Percentiles rank a stretch among this genome's conserved stretches.
Evolutionary conservation across 2,797 vertebrate genomes (phyloP).

Genomic region (Acomys russatus): DNA sequence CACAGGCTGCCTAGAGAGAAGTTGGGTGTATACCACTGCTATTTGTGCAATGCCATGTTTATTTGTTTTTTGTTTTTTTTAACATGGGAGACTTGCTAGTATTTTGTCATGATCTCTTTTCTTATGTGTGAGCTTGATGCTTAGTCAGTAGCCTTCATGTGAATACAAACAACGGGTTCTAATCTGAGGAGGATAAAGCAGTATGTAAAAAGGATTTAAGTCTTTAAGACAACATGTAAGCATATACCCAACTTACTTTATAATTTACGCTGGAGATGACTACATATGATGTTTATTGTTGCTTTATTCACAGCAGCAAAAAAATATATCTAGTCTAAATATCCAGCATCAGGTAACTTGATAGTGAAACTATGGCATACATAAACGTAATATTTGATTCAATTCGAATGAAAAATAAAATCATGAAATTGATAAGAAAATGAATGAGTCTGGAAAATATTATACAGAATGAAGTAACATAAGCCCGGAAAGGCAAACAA

Average conservation of each 20-base stretch:
- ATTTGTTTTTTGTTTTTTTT: not conserved
- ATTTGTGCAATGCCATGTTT: not conserved
- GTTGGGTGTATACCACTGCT: fast-evolving
- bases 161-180: not conserved
- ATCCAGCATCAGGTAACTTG: not conserved
- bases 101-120: not conserved
- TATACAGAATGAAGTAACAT: not conserved
- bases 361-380: not conserved
- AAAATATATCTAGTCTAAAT: not conserved
- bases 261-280: not conserved
- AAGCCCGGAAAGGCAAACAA: not conserved
- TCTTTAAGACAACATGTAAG: not conserved
- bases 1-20: not conserved
- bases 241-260: not conserved
- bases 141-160: not conserved
- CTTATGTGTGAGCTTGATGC: not conserved
- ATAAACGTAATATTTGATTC: not conserved
- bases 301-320: not conserved
- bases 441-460: not conserved
- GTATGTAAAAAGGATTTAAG: not conserved
- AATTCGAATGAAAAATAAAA: not conserved
- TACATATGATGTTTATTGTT: not conserved
- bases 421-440: not conserved
- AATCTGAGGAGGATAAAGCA: not conserved
- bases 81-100: too few relatives aligned